Percentiles rank a stretch among this genome's conserved stretches.
Evolutionary conservation across 2,888 invertebrate genomes (phyloP).

Genomic region (Lasioglossum villosulum): DNA sequence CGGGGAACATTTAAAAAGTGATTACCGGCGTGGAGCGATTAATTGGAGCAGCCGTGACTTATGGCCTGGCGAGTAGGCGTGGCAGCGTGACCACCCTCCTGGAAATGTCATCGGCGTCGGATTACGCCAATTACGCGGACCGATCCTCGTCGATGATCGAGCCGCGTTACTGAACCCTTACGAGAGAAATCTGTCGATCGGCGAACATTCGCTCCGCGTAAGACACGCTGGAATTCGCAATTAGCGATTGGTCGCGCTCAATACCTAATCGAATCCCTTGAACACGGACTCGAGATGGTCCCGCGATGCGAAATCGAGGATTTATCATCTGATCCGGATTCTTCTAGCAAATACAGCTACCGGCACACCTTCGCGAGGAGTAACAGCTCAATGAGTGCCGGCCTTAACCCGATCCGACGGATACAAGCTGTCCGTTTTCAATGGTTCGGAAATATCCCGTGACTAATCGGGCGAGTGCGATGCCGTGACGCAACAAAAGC

Average conservation of each 20-base stretch:
- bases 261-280: slow-evolving; percentile 30
- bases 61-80: neutral
- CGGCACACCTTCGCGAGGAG: slow-evolving; percentile 29
- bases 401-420: slow-evolving; percentile 62
- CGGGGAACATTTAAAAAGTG: neutral
- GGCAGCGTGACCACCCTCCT: neutral
- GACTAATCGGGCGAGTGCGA: slow-evolving; percentile 63
- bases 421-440: slow-evolving; percentile 52
- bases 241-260: slow-evolving; percentile 36
- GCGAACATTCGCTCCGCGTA: slow-evolving; percentile 12
- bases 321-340: slow-evolving; percentile 32
- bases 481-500: slow-evolving; percentile 62
- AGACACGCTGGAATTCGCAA: slow-evolving; percentile 30
- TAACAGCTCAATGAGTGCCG: slow-evolving; percentile 47
- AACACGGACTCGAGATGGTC: neutral
- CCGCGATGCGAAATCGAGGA: neutral
- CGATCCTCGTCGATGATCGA: neutral
- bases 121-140: slow-evolving; percentile 40
- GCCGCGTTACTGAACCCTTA: neutral
- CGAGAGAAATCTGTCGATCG: slow-evolving; percentile 16
- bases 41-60: neutral
- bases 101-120: slow-evolving; percentile 49
- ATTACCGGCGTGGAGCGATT: neutral
- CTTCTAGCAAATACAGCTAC: slow-evolving; percentile 43
- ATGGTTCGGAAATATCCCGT: slow-evolving; percentile 62